Base-by-base conservation (phyloP, 2,888 invertebrate genomes). In the Caenorhabditis uteleia region DNA sequence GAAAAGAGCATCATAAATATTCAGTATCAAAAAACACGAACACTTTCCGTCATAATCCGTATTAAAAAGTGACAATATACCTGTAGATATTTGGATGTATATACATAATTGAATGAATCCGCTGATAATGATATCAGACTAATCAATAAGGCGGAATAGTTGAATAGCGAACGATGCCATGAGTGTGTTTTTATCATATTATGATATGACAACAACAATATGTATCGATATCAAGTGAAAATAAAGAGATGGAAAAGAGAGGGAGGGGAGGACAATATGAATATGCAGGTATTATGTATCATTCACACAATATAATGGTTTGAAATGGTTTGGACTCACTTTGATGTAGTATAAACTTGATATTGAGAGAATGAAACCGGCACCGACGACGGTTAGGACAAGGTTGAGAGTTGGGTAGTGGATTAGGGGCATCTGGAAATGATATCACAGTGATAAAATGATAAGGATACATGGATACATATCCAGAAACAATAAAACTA, bases 331-430 rank as follows among this genome's bases (percentile, higher is more conserved):
- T 20, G 18, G 8, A 39, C 40, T 50, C 33, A 62, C 62, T 33
- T 62, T 62, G 20, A 62, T 62, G 20, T 62, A 62, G 25, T 62
- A 62, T 6, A 62, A 45, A 57, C 57, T 57, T 29, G 40, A 43
- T 23, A 62, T 53, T 12, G 62, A 47, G 1, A 57, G 18, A 21
- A 56, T 38, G 34, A 62, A 53, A n/a, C 62, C 62, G 29, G 62
- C 56, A 2, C 62, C 62, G 31, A 57, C 51, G 31, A 57, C 57
- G 1, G 53, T 38, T 3, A 53, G 20, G 0, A 62, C 62, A 7
- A 62, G n/a, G 18, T 53, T 53, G 2, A 57, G 18, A 7, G 62
- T 57, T 26, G 45, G 56, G 14, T 16, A 8, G 29, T 62, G 62
- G 33, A 62, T 46, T 7, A 56, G 12, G 3, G 48, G 40, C 62